A percentile compares a stretch with the other conserved stretches of the same genome.
Evolutionary conservation across 2,888 invertebrate genomes (phyloP).

Genomic region (Zygothrica quintamaculata): DNA sequence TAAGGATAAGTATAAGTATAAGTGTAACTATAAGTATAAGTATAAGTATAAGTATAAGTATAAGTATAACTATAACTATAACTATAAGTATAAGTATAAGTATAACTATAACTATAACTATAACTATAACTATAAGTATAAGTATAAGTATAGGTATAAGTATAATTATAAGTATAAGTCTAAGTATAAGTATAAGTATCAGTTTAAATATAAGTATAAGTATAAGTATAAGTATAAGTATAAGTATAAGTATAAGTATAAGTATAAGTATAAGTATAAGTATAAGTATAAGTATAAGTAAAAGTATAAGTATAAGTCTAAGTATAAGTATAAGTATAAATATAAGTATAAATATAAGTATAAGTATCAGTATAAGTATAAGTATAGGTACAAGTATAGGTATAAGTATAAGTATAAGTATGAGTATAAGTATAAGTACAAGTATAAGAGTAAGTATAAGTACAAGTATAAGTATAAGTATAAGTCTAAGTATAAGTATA

Average conservation of each 20-base stretch:
- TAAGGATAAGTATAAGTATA: too few relatives aligned
- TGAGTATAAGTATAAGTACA: too few relatives aligned
- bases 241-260: slow-evolving; percentile 38
- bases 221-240: slow-evolving; percentile 28
- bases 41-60: background rate
- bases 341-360: slow-evolving; percentile 13
- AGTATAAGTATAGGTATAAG: slow-evolving; percentile 18
- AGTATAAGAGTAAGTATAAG: too few relatives aligned
- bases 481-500: slow-evolving; percentile 15
- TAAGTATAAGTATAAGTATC: slow-evolving; percentile 31
- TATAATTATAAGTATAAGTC: slow-evolving; percentile 32
- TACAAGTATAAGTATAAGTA: slow-evolving; percentile 28
- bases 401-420: too few relatives aligned
- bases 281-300: slow-evolving; percentile 17
- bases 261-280: slow-evolving; percentile 25
- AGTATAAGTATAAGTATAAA: slow-evolving; percentile 29
- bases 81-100: slow-evolving; percentile 7
- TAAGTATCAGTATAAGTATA: slow-evolving; percentile 33
- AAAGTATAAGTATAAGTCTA: slow-evolving; percentile 18
- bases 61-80: slow-evolving; percentile 12
- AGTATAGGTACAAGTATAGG: slow-evolving; percentile 9
- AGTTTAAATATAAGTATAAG: slow-evolving; percentile 37
- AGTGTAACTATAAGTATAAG: too few relatives aligned
- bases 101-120: background rate
- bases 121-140: slow-evolving; percentile 37